Evolutionary conservation across 2,113 vertebrate genomes (phyloP).

Genomic region (Oreochromis tanganicae): DNA sequence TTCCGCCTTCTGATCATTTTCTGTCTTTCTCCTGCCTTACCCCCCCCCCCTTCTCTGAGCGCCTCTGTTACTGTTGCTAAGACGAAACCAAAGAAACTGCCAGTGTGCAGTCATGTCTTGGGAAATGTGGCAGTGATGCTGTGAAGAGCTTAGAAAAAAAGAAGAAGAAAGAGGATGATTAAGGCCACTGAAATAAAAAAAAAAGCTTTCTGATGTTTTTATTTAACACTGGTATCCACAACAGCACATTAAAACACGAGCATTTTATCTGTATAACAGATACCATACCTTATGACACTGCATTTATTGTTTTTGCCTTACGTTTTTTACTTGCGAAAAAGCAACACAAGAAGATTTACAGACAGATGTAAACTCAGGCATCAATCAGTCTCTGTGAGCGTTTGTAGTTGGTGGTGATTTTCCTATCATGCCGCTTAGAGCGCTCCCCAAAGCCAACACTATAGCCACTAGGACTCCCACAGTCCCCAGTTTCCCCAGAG

Average conservation of each 20-base stretch:
- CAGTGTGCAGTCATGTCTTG: conserved; percentile 35
- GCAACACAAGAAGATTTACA: not conserved
- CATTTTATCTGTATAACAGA: not conserved
- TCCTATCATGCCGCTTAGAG: conserved; percentile 28
- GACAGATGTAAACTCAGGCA: not conserved
- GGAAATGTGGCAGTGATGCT: conserved; percentile 30
- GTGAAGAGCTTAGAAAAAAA: not conserved
- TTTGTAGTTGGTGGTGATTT: not conserved
- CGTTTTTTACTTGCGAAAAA: not conserved
- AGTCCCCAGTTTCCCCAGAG: conserved; percentile 54
- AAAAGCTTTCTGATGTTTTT: not conserved
- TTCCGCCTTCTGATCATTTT: not conserved
- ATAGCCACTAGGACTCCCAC: conserved; percentile 40
- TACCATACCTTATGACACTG: not conserved
- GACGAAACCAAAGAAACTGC: conserved; percentile 63
- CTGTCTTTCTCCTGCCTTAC: conserved; percentile 1
- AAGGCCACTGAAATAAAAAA: not conserved
- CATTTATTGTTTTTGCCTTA: not conserved
- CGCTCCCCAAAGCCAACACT: conserved; percentile 38
- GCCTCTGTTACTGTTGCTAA: conserved; percentile 68
- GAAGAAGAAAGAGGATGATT: not conserved
- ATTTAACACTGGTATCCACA: not conserved
- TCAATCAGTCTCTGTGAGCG: conserved; percentile 1
- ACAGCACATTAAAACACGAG: not conserved
- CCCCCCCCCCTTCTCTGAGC: not conserved